Conservation (phyloP, 2,113 vertebrate species). For the Phoenicopterus ruber region DNA sequence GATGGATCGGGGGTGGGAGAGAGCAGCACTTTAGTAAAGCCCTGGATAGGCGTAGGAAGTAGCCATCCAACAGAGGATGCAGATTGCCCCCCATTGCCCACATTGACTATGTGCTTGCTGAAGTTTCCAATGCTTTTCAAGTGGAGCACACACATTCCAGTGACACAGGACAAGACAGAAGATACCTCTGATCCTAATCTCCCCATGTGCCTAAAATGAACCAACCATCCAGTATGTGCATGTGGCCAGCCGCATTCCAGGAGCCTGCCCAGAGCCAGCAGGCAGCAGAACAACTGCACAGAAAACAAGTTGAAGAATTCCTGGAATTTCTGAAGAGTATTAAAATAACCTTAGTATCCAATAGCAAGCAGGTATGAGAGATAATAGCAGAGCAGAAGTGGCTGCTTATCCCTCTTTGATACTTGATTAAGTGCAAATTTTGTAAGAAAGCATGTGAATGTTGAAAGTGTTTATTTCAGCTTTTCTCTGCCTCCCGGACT, state of each 20-base stretch:
- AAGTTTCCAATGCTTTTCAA: background rate
- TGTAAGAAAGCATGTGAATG: background rate
- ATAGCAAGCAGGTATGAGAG: background rate
- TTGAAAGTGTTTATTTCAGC: background rate
- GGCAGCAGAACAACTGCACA: background rate
- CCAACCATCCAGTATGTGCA: background rate
- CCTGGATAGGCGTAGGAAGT: background rate
- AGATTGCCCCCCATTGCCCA: no score
- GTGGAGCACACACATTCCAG: background rate
- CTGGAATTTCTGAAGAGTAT: conserved; percentile 45
- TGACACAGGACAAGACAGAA: background rate
- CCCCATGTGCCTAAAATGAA: background rate
- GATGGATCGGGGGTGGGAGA: background rate
- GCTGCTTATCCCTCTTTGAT: background rate
- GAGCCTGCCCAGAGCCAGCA: background rate
- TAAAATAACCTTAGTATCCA: background rate
- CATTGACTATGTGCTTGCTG: background rate
- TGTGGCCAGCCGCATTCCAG: conserved; percentile 11
- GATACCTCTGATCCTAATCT: background rate
- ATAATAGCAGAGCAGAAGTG: conserved; percentile 21
- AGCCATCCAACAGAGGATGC: background rate
- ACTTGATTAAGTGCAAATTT: conserved; percentile 3
- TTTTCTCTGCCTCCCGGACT: background rate
- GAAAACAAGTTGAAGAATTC: conserved; percentile 27
- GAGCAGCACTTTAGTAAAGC: background rate